These are phyloP conservation scores for Podarcis siculus DNA, from an alignment of 2,797 vertebrate species.

Conservation along the genomic window DNA sequence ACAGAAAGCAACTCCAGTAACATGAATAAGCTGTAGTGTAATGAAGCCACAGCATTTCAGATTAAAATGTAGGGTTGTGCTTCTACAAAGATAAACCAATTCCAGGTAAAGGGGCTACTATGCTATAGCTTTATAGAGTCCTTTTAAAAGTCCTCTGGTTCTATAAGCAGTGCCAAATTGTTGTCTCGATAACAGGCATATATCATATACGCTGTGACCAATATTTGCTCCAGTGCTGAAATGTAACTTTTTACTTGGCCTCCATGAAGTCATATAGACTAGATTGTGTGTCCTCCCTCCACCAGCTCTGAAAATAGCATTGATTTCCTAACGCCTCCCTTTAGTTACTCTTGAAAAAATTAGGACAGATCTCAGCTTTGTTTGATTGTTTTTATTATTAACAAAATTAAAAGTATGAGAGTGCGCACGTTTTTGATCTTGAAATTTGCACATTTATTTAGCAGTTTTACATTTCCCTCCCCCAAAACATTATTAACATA, in stretches of 20 bases:
- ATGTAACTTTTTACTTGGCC: neutral
- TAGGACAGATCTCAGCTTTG: constrained; percentile 74
- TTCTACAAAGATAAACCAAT: neutral
- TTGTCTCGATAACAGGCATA: neutral
- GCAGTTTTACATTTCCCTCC: constrained; percentile 74
- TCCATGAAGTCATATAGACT: neutral
- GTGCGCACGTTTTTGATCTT: constrained; percentile 67
- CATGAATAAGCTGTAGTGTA: neutral
- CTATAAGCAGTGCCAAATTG: neutral
- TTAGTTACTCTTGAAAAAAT: constrained; percentile 54
- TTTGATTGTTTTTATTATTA: constrained; percentile 68
- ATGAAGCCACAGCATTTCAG: neutral
- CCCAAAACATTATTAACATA: constrained; percentile 74
- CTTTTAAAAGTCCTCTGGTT: neutral
- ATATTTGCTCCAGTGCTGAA: neutral
- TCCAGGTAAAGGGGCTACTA: neutral
- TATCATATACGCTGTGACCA: neutral
- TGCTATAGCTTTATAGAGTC: too few species aligned
- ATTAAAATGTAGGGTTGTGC: neutral
- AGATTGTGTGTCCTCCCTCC: neutral
- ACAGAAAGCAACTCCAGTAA: too few species aligned
- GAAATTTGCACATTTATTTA: constrained; percentile 74
- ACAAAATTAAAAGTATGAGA: constrained; percentile 75
- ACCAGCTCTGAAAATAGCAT: neutral
- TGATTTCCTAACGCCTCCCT: constrained; percentile 19